Evolutionary conservation across 2,797 vertebrate species (phyloP), one percentile per base, ranked within the genome.

Genomic region (Artibeus jamaicensis): DNA sequence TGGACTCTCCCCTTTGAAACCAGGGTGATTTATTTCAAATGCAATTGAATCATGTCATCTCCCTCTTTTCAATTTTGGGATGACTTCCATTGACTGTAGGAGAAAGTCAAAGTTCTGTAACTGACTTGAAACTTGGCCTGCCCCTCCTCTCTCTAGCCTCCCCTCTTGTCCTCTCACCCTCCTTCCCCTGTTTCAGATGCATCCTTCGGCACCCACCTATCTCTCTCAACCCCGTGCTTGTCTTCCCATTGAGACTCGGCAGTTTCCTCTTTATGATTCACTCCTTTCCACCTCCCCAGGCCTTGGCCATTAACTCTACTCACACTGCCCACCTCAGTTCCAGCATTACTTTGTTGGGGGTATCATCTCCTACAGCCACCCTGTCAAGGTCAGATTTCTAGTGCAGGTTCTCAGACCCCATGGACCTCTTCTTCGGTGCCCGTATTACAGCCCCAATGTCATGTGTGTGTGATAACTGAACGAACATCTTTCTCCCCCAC

Each of bases 101-200:
- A 62, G 65, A 74, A 86, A 77, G 88, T 21, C 62, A 9, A 46
- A 37, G 0, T 16, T 81, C 73, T 53, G 62, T 34, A 0, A 46
- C 9, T 62, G 70, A 55, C 73, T 32, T 67, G 53, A 67, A 62
- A 62, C 42, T 44, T 10, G 37, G 46, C 18, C 53, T 22, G 29
- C 24, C n/a, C 14, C 26, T 73, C 39, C 53, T 39, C 24, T 68
- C 42, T 12, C 32, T 12, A 6, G 42, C 42, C 37, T 74, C 34
- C 8, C 14, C 2, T 39, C 50, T 92, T 24, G 6, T 10, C 16
- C 8, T 3, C 14, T 15, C 9, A 4, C 29, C 34, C 1, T 1
- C 15, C 15, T 2, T 21, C 24, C 32, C 39, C 62, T 1, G 14
- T 42, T 37, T 62, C 76, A 24, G 32, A 90, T 9, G 10, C 6